Conservation (phyloP, 2,888 invertebrate species). For the Plagodis dolabraria region DNA sequence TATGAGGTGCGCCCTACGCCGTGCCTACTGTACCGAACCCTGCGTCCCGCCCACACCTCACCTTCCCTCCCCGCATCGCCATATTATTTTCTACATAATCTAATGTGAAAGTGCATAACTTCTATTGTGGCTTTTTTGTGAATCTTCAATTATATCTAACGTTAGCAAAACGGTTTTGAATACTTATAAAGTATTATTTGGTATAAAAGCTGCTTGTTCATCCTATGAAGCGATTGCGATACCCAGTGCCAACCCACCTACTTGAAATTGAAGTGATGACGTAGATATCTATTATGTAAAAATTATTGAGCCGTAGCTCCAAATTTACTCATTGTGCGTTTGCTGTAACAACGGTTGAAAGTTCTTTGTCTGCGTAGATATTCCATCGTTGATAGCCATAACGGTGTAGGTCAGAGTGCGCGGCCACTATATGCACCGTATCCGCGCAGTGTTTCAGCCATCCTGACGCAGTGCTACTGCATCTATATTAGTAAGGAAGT, state of each 20-base stretch:
- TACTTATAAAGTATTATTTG: not conserved
- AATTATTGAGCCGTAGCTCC: constrained; percentile 27
- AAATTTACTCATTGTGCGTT: constrained; percentile 1
- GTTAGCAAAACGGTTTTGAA: not conserved
- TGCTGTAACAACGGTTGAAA: not conserved
- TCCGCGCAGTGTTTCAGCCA: constrained; percentile 45
- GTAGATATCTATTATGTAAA: constrained; percentile 26
- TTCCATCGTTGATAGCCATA: not conserved
- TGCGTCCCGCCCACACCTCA: constrained; percentile 25
- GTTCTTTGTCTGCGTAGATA: constrained; percentile 6
- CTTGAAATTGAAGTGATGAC: constrained; percentile 22
- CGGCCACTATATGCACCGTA: constrained; percentile 34
- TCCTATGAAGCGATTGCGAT: not conserved
- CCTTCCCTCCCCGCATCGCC: constrained; percentile 46
- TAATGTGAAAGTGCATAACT: constrained; percentile 60
- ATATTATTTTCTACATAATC: constrained; percentile 45
- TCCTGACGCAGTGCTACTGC: constrained; percentile 57
- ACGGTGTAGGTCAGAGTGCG: constrained; percentile 14
- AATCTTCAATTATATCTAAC: not conserved
- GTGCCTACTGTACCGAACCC: constrained; percentile 28
- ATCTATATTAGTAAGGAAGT: constrained; percentile 41
- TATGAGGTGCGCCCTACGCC: constrained; percentile 91
- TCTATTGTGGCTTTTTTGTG: constrained; percentile 2
- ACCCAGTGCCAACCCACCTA: constrained; percentile 3
- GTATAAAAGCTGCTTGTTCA: constrained; percentile 1